A percentile compares a stretch with the other conserved stretches of the same genome.
Conservation (phyloP, 1,140 invertebrate genomes). For the Trichomalopsis sarcophagae region DNA sequence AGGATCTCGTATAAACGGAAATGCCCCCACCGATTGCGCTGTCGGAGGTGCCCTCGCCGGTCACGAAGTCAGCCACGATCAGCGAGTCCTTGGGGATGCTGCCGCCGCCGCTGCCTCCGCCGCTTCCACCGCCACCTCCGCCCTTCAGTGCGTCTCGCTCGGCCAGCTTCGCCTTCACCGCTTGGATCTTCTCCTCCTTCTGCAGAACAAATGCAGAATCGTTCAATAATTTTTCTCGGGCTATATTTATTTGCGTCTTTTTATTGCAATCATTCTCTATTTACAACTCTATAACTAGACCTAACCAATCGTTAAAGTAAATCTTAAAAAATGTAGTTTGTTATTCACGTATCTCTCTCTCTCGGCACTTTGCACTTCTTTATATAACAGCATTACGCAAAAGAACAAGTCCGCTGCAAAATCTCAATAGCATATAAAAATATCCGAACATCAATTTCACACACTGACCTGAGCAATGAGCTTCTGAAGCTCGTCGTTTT, state of each 20-base stretch:
- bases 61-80: slow-evolving; percentile 83
- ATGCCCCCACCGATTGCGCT: slow-evolving; percentile 83
- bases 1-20: slow-evolving; percentile 84
- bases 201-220: slow-evolving; percentile 66
- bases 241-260: too few species aligned
- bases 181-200: slow-evolving; percentile 92
- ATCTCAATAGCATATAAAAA: background rate
- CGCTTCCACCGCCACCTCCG: slow-evolving; percentile 55
- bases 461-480: slow-evolving; percentile 89
- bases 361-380: background rate
- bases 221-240: background rate
- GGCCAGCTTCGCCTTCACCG: slow-evolving; percentile 85
- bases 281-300: too few species aligned
- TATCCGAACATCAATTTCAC: background rate
- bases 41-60: slow-evolving; percentile 85
- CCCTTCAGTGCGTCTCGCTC: slow-evolving; percentile 80
- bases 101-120: slow-evolving; percentile 57
- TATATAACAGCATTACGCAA: background rate
- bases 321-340: too few species aligned
- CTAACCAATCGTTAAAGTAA: too few species aligned
- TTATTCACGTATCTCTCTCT: too few species aligned
- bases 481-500: slow-evolving; percentile 97
- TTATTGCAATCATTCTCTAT: too few species aligned
- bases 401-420: background rate
- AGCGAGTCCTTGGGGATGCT: slow-evolving; percentile 72